These are phyloP conservation scores for Myotis daubentonii DNA, from an alignment of 2,797 vertebrate species.

Conservation along the genomic window DNA sequence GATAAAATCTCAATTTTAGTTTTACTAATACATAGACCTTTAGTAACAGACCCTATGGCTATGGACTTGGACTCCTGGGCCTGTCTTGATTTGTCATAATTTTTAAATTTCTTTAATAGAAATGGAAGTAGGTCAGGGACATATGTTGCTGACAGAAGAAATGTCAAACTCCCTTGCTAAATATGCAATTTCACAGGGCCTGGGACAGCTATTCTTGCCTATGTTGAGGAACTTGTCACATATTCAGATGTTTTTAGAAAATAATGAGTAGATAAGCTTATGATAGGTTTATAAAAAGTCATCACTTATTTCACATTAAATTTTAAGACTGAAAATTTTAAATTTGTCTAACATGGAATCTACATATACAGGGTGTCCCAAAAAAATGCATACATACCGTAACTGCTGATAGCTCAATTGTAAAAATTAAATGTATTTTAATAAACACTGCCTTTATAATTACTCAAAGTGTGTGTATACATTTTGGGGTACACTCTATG, in stretches of 20 bases:
- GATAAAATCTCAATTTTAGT: not conserved
- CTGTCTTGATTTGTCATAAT: not conserved
- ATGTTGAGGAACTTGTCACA: not conserved
- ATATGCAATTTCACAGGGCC: not conserved
- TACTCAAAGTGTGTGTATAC: no score
- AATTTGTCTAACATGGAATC: not conserved
- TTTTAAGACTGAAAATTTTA: conserved; percentile 34
- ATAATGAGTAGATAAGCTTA: not conserved
- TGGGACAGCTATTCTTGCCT: not conserved
- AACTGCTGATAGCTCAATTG: no score
- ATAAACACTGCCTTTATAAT: no score
- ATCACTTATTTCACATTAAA: conserved; percentile 14
- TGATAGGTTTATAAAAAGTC: not conserved
- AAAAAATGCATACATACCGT: no score
- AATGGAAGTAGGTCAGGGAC: not conserved
- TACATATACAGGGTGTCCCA: no score
- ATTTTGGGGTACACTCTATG: no score
- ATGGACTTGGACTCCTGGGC: not conserved
- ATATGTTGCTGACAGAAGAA: not conserved
- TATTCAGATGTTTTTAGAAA: conserved; percentile 13
- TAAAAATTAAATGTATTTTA: no score
- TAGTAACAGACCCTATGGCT: not conserved
- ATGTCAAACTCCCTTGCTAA: not conserved
- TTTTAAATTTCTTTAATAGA: not conserved
- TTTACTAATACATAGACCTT: not conserved